These are phyloP conservation scores for Myotis vivesi DNA, from an alignment of 2,797 vertebrate genomes.

Conservation along the genomic window DNA sequence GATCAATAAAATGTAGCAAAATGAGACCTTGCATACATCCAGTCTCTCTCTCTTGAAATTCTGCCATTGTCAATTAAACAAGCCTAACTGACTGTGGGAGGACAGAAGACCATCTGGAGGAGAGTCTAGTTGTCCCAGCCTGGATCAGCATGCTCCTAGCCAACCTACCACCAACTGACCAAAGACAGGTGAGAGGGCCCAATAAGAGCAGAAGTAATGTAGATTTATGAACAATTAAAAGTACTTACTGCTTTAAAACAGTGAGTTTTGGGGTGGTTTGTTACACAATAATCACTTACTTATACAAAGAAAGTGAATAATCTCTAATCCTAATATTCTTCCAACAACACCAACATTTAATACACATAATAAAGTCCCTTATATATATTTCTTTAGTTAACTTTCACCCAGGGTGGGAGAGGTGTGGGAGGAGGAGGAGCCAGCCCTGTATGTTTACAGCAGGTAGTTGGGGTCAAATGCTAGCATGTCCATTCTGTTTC, in stretches of 20 bases:
- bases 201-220: background rate
- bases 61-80: background rate
- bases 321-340: background rate
- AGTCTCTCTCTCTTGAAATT: background rate
- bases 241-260: background rate
- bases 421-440: background rate
- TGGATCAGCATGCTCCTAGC: background rate
- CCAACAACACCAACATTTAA: background rate
- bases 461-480: rapidly evolving
- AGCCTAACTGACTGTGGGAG: background rate
- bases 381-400: background rate
- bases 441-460: background rate
- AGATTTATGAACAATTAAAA: background rate
- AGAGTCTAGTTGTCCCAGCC: background rate
- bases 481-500: background rate
- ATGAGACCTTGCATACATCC: background rate
- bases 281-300: background rate
- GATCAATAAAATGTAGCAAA: background rate
- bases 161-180: background rate
- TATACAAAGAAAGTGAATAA: background rate
- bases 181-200: background rate
- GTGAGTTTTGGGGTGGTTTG: background rate
- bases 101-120: background rate
- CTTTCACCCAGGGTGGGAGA: background rate
- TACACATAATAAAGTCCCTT: background rate